A percentile compares a stretch with the other conserved stretches of the same genome.
These are phyloP conservation scores for Pampusana beccarii DNA, from an alignment of 2,113 vertebrate genomes.

Conservation along the genomic window DNA sequence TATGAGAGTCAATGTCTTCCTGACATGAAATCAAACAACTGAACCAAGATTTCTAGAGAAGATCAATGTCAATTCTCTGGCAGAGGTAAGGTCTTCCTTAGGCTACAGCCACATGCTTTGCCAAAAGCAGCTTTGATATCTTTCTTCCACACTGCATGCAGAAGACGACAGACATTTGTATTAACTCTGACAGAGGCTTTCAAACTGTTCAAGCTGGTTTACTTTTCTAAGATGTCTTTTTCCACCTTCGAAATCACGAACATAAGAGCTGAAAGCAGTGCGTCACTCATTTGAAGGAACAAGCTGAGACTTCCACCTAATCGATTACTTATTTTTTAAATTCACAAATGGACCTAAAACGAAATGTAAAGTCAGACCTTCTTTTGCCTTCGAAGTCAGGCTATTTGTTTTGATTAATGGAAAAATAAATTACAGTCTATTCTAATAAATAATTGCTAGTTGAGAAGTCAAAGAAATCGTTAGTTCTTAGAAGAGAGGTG, in stretches of 20 bases:
- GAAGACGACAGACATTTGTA: background rate
- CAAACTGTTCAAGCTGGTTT: background rate
- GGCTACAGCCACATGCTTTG: background rate
- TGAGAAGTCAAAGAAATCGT: background rate
- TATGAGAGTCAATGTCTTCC: background rate
- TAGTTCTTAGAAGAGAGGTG: background rate
- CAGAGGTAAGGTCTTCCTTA: background rate
- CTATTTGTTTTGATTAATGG: background rate
- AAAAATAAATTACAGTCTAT: background rate
- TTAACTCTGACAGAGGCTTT: background rate
- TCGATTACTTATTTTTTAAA: background rate
- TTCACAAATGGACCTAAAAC: background rate
- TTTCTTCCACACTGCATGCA: background rate
- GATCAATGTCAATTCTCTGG: background rate
- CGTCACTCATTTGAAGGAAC: background rate
- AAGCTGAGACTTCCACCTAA: background rate
- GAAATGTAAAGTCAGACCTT: background rate
- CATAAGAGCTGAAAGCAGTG: background rate
- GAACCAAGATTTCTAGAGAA: background rate
- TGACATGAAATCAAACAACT: background rate
- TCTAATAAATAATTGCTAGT: background rate
- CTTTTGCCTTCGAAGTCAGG: background rate
- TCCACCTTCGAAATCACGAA: background rate
- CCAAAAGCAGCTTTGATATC: background rate
- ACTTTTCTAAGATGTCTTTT: background rate